Evolutionary conservation across 2,888 invertebrate genomes (phyloP).

Genomic region (Protodeltote pygarga): DNA sequence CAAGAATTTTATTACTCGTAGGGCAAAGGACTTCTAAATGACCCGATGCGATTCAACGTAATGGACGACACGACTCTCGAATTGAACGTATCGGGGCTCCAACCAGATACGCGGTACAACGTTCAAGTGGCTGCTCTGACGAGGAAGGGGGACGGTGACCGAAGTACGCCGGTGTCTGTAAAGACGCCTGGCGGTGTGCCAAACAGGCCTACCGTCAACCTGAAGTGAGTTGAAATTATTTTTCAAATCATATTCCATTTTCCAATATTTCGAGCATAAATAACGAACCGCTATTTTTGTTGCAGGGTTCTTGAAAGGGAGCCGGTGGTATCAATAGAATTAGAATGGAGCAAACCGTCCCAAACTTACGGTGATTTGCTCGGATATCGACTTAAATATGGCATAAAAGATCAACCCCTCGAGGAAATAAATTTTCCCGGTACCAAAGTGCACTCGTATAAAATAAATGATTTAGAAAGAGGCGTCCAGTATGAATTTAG

Average conservation of each 20-base stretch:
- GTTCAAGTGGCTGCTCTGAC: slow-evolving; percentile 98
- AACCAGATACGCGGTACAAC: slow-evolving; percentile 97
- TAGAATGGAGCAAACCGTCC: slow-evolving; percentile 97
- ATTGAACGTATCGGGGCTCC: slow-evolving; percentile 94
- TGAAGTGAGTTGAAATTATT: slow-evolving; percentile 88
- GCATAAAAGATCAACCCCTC: slow-evolving; percentile 93
- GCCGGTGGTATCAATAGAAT: slow-evolving; percentile 94
- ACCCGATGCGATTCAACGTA: slow-evolving; percentile 95
- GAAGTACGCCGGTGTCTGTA: slow-evolving; percentile 94
- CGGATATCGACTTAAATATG: slow-evolving; percentile 95
- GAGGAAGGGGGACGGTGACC: slow-evolving; percentile 98
- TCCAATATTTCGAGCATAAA: slow-evolving; percentile 21
- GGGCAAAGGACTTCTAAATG: slow-evolving; percentile 93
- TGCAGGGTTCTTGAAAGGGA: slow-evolving; percentile 93
- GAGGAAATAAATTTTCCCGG: slow-evolving; percentile 91
- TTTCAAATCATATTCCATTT: slow-evolving; percentile 31
- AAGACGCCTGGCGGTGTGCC: slow-evolving; percentile 98
- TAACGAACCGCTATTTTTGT: slow-evolving; percentile 47
- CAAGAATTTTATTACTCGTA: slow-evolving; percentile 56
- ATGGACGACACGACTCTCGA: slow-evolving; percentile 92
- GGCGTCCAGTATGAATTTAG: slow-evolving; percentile 98
- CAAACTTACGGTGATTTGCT: slow-evolving; percentile 96
- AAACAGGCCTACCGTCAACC: slow-evolving; percentile 92
- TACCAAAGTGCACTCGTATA: slow-evolving; percentile 89
- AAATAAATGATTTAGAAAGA: slow-evolving; percentile 93